Base-by-base conservation (phyloP, 2,888 invertebrate species). In the Drosophila acutilabella region DNA sequence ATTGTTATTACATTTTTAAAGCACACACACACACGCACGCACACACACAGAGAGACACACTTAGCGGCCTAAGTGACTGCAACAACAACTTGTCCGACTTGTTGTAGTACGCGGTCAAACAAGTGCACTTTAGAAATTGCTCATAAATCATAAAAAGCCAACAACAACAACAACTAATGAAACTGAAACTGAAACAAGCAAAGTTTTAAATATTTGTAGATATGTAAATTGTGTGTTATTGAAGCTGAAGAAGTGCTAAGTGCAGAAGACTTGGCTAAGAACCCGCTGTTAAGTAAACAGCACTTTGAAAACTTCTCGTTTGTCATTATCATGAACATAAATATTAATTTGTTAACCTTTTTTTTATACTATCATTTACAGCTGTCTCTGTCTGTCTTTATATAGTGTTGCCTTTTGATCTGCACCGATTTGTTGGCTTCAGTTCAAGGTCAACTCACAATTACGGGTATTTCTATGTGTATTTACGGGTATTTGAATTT, bases 41-140 rank as follows among this genome's bases (percentile, higher is more conserved):
- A 18, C 50, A 48, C 44, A 30, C 30, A 45, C 57, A 50, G 50
- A 62, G 26, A 56, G 41, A 41, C 16, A 41, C 26, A 53, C 13
- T 13, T 10, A 20, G 10, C 18, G 58, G 40, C 40, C 48, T 41
- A 58, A 48, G 59, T 66, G 53, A 68, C 53, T 53, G 45, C 67
- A 65, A 60, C 64, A 61, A 52, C 78, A 71, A 84, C 84, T 75
- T 78, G 88, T 87, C 74, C 79, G 61, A 80, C 79, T 76, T 80
- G 83, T 81, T 81, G 85, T 78, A 77, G 87, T 75, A 87, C 83
- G 90, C 89, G 85, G 89, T 89, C 89, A 89, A 89, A 89, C 89
- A 90, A 89, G 90, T 89, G 89, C 89, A 89, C 89, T 89, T 89
- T 89, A 89, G 87, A 83, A 83, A 83, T 89, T 87, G 90, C 80